Conservation (phyloP, 2,888 invertebrate species). For the Chalcis sispes region DNA sequence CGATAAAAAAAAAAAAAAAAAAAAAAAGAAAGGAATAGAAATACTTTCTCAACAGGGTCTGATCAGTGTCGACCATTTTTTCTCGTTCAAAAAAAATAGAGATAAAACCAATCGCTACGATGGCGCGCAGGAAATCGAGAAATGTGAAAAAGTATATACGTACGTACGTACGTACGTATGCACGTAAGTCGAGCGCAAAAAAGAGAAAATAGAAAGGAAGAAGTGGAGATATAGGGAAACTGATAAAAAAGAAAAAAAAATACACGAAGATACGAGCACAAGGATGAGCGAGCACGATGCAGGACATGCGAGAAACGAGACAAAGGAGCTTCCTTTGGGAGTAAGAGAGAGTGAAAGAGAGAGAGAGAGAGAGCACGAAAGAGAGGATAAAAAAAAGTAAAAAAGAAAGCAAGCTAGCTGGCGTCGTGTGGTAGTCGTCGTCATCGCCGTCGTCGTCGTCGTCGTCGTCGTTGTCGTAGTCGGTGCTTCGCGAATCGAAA, state of each 20-base stretch:
- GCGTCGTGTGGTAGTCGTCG: slow-evolving; percentile 24
- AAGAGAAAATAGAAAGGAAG: slow-evolving; percentile 10
- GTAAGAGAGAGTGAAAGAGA: slow-evolving; percentile 33
- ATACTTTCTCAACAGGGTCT: background rate
- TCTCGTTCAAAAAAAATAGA: slow-evolving; percentile 9
- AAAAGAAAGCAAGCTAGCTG: slow-evolving; percentile 26
- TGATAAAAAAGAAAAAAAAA: slow-evolving; percentile 40
- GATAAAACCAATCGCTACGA: slow-evolving; percentile 28
- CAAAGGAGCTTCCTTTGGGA: slow-evolving; percentile 65
- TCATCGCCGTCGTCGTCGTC: slow-evolving; percentile 33
- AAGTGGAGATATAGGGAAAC: slow-evolving; percentile 39
- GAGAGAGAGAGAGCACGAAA: slow-evolving; percentile 48
- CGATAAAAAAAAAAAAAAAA: background rate
- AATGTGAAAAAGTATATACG: slow-evolving; percentile 33
- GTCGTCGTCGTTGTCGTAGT: slow-evolving; percentile 30
- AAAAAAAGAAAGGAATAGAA: slow-evolving; percentile 8
- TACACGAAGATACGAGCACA: slow-evolving; percentile 45
- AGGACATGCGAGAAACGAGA: slow-evolving; percentile 63
- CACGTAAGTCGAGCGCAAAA: background rate
- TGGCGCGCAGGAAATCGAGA: slow-evolving; percentile 28
- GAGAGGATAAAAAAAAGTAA: slow-evolving; percentile 21
- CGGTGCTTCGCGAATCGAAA: slow-evolving; percentile 56
- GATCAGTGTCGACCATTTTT: slow-evolving; percentile 35
- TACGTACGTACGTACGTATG: background rate
- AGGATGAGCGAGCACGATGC: slow-evolving; percentile 57